Conservation (phyloP, 1,140 invertebrate genomes). For the Idris sp. region DNA sequence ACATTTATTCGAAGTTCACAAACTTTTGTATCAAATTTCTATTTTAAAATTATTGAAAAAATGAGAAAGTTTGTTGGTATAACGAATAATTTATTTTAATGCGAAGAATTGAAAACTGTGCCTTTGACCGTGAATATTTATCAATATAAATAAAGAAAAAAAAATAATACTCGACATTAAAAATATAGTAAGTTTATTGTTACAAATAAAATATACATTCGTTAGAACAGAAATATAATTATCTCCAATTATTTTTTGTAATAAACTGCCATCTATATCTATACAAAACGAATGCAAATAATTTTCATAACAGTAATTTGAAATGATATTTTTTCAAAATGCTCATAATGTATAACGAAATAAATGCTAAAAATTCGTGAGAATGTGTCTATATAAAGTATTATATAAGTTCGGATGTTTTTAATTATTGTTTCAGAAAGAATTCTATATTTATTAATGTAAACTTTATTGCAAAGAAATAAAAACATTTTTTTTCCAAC, state of each 20-base stretch:
- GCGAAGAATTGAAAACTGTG: conserved; percentile 49
- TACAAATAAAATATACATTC: conserved; percentile 13
- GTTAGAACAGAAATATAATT: conserved; percentile 21
- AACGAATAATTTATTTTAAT: conserved; percentile 32
- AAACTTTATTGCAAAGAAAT: conserved; percentile 48
- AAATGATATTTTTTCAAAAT: conserved; percentile 49
- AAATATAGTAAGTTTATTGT: conserved; percentile 35
- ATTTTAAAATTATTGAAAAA: not conserved
- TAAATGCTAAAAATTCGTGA: conserved; percentile 25
- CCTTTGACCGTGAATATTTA: conserved; percentile 42
- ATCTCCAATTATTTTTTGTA: conserved; percentile 24
- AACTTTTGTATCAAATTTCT: too few species aligned
- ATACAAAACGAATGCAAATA: not conserved
- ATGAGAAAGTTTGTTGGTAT: conserved; percentile 21
- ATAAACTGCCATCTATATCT: conserved; percentile 48
- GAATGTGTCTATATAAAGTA: conserved; percentile 26
- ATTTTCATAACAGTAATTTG: conserved; percentile 10
- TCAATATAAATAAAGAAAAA: too few species aligned
- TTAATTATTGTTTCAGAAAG: conserved; percentile 24
- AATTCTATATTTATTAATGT: conserved; percentile 53
- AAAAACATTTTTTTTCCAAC: conserved; percentile 40
- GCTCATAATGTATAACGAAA: conserved; percentile 41
- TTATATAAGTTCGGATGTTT: conserved; percentile 36
- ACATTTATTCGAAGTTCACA: too few species aligned
- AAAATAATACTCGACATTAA: too few species aligned